phyloP scores from a whole-genome alignment of 2,113 vertebrate genomes.

The zebrafish (Danio rerio) region DNA sequence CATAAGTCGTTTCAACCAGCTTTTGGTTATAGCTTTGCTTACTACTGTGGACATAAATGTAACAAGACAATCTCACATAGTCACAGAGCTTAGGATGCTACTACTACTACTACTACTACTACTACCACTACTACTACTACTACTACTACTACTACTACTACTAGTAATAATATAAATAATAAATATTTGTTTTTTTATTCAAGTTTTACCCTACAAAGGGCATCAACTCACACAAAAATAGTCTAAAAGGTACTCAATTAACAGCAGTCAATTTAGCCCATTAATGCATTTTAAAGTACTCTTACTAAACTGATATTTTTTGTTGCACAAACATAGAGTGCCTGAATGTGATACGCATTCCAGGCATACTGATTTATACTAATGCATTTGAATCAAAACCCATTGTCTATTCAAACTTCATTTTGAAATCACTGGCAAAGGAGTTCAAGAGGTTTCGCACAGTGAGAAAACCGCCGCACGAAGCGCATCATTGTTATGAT shows the following conservation, averaged over 20 bases:
- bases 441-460: conserved; percentile 31
- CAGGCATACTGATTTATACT: neutral
- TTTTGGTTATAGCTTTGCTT: too few relatives aligned
- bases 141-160: too few relatives aligned
- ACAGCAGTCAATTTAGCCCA: neutral
- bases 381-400: conserved; percentile 9
- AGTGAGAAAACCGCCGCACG: conserved; percentile 15
- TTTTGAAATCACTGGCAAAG: conserved; percentile 22
- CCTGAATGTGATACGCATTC: neutral
- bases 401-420: conserved; percentile 25
- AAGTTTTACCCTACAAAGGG: neutral
- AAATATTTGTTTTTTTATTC: neutral
- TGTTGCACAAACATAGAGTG: neutral
- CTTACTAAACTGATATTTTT: neutral
- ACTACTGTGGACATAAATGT: too few relatives aligned
- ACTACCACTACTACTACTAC: too few relatives aligned
- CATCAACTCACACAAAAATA: neutral
- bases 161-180: too few relatives aligned
- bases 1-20: too few relatives aligned
- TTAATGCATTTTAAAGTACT: neutral
- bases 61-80: too few relatives aligned
- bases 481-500: conserved; percentile 34
- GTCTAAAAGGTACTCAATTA: neutral
- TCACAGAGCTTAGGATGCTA: too few relatives aligned
- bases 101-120: too few relatives aligned